A percentile compares a stretch with the other conserved stretches of the same genome.
These are phyloP conservation scores for Pherbina coryleti DNA, from an alignment of 2,888 invertebrate genomes.

Conservation along the genomic window DNA sequence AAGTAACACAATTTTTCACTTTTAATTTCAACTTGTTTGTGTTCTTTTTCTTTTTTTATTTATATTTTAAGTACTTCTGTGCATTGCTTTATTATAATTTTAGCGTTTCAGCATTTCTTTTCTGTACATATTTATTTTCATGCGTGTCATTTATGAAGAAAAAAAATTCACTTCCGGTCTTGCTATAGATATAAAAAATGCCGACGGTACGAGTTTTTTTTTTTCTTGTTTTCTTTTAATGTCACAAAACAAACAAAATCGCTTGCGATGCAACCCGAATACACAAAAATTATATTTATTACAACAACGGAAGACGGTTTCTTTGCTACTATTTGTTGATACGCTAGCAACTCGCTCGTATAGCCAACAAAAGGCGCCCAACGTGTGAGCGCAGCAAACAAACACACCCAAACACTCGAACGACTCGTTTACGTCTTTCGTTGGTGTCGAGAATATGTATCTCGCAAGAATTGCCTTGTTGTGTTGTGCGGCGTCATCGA, in stretches of 20 bases:
- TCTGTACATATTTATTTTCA: constrained; percentile 13
- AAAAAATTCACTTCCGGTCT: constrained; percentile 41
- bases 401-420: background rate
- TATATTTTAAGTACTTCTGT: background rate
- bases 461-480: background rate
- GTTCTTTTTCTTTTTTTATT: background rate
- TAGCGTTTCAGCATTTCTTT: constrained; percentile 13
- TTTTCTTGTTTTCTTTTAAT: background rate
- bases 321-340: constrained; percentile 38
- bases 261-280: no score
- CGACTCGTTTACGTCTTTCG: background rate
- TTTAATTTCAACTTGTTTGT: background rate
- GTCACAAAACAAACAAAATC: background rate
- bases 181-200: constrained; percentile 21
- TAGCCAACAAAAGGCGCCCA: background rate
- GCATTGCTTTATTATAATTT: constrained; percentile 1
- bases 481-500: no score
- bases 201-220: constrained; percentile 33
- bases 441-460: background rate
- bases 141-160: constrained; percentile 11
- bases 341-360: background rate
- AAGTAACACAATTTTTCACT: background rate
- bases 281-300: background rate
- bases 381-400: background rate
- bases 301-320: constrained; percentile 31